Evolutionary conservation across 2,888 invertebrate genomes (phyloP).

Genomic region (Chaitophorus viminalis): DNA sequence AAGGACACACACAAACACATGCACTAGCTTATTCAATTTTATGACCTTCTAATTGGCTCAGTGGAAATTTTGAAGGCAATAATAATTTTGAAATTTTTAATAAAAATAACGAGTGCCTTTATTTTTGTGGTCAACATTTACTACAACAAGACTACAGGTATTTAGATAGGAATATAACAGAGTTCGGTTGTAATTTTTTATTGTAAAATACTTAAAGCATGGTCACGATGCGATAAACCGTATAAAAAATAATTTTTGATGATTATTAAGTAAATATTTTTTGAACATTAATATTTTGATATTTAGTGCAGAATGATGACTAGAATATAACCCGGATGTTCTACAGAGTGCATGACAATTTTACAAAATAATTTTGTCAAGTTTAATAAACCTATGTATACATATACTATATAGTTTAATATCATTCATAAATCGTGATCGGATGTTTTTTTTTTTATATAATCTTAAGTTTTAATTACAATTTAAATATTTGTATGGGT

Average conservation of each 20-base stretch:
- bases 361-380: neutral
- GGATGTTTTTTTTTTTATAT: no score
- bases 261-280: neutral
- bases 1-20: neutral
- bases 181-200: neutral
- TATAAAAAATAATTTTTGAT: neutral
- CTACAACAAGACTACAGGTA: neutral
- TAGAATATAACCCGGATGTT: neutral
- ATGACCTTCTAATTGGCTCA: constrained; percentile 31
- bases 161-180: neutral
- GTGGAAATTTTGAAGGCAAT: constrained; percentile 42
- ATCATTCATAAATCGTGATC: no score
- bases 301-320: neutral
- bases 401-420: no score
- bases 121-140: neutral
- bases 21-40: constrained; percentile 33
- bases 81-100: constrained; percentile 27
- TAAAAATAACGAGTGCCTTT: neutral
- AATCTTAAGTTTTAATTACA: no score
- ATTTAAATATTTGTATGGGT: no score
- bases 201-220: neutral
- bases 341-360: neutral
- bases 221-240: neutral
- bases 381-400: no score
- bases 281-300: neutral